Conservation (phyloP, 2,113 vertebrate species). For the Gobiocypris rarus region DNA sequence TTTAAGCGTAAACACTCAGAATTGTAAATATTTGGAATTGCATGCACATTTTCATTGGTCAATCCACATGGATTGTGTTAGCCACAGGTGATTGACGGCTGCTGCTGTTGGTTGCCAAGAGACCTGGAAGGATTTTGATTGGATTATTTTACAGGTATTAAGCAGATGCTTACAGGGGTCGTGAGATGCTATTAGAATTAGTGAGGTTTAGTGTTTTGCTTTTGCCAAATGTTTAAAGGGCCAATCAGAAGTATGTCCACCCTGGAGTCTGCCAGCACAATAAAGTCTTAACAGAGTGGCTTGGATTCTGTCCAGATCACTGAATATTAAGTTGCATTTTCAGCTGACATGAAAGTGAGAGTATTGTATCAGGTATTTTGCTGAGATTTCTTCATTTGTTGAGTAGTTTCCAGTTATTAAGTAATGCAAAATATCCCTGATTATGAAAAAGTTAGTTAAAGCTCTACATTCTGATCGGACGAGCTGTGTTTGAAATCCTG, state of each 20-base stretch:
- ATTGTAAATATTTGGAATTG: constrained; percentile 10
- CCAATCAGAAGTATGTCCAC: neutral
- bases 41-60: neutral
- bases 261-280: neutral
- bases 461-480: neutral
- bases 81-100: constrained; percentile 75
- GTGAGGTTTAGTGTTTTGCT: constrained; percentile 59
- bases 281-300: constrained; percentile 1
- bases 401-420: neutral
- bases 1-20: neutral
- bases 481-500: neutral
- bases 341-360: neutral
- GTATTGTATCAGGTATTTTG: neutral
- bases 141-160: constrained; percentile 78
- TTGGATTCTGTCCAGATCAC: neutral
- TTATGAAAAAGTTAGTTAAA: neutral
- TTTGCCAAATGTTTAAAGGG: constrained; percentile 21
- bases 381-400: neutral
- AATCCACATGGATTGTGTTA: constrained; percentile 75
- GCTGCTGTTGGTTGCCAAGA: constrained; percentile 71
- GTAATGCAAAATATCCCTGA: neutral
- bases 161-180: constrained; percentile 66
- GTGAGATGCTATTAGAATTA: constrained; percentile 72
- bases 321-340: neutral
- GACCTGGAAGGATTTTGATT: constrained; percentile 66